Conservation (phyloP, 2,113 vertebrate genomes). For the Sterna hirundo region DNA sequence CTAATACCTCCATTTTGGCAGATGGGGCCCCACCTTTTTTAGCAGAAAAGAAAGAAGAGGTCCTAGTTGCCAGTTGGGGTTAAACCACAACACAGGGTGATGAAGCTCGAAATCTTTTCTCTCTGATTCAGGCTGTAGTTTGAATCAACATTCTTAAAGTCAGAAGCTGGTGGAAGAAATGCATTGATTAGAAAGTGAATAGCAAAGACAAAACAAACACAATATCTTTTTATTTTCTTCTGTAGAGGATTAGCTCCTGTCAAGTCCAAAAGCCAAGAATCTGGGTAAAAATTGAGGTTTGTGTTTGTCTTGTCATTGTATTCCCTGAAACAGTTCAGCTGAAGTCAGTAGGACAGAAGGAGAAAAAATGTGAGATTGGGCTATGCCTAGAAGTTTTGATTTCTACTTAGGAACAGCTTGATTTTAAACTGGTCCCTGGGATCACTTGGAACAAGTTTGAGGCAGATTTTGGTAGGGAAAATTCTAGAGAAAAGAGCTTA, state of each 20-base stretch:
- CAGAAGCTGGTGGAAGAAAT: not conserved
- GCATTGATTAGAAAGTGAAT: not conserved
- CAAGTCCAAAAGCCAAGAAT: not conserved
- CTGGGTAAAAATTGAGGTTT: not conserved
- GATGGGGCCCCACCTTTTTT: not conserved
- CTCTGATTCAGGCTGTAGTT: not conserved
- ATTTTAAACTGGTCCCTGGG: not conserved
- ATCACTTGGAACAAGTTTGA: not conserved
- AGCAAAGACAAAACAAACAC: not conserved
- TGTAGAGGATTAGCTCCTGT: not conserved
- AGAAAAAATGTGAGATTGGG: not conserved
- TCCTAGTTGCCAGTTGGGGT: not conserved
- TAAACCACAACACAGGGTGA: not conserved
- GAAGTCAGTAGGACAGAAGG: not conserved
- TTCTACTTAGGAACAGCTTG: not conserved
- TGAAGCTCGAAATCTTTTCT: not conserved
- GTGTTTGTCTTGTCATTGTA: not conserved
- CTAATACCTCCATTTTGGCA: not conserved
- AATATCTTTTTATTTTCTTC: not conserved
- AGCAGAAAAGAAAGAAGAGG: not conserved
- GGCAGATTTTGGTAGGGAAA: not conserved
- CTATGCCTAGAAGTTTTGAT: not conserved
- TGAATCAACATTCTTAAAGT: not conserved
- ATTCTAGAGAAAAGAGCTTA: not conserved
- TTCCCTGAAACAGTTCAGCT: not conserved